phyloP scores from a whole-genome alignment of 2,888 invertebrate species.

The Unio pictorum region DNA sequence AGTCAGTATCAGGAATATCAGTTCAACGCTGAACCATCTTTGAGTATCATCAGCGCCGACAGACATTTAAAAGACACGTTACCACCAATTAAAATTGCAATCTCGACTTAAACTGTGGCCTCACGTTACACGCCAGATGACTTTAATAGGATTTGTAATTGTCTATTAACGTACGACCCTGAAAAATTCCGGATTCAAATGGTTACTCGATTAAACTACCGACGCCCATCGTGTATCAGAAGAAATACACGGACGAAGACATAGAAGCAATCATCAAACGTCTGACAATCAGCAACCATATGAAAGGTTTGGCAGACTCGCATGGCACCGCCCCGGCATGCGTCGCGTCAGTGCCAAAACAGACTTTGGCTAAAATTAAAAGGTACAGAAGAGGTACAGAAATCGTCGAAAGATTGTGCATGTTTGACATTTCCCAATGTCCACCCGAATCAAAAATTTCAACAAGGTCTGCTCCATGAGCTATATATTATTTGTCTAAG shows the following conservation, averaged over 20 bases:
- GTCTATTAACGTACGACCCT: constrained; percentile 38
- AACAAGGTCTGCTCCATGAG: too few species aligned
- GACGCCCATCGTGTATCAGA: too few species aligned
- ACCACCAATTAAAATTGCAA: constrained; percentile 21
- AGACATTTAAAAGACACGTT: neutral
- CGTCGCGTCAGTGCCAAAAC: constrained; percentile 24
- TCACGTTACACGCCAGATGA: constrained; percentile 25
- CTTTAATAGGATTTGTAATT: constrained; percentile 23
- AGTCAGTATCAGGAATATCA: constrained; percentile 29
- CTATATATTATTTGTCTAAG: too few species aligned
- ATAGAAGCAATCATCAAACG: too few species aligned
- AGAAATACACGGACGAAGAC: too few species aligned
- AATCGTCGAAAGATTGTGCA: constrained; percentile 48
- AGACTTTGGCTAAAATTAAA: constrained; percentile 40
- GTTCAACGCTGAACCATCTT: constrained; percentile 30
- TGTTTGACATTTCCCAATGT: constrained; percentile 9
- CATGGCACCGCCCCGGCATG: too few species aligned
- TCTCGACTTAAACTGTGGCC: constrained; percentile 30
- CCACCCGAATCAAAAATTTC: constrained; percentile 26
- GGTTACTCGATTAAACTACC: too few species aligned
- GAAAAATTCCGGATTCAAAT: constrained; percentile 18
- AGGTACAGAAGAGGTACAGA: constrained; percentile 50
- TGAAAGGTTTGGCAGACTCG: too few species aligned
- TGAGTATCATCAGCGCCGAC: constrained; percentile 13
- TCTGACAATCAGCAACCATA: too few species aligned